Evolutionary conservation across 2,888 invertebrate genomes (phyloP).

Genomic region (Chrysotoxum bicinctum): DNA sequence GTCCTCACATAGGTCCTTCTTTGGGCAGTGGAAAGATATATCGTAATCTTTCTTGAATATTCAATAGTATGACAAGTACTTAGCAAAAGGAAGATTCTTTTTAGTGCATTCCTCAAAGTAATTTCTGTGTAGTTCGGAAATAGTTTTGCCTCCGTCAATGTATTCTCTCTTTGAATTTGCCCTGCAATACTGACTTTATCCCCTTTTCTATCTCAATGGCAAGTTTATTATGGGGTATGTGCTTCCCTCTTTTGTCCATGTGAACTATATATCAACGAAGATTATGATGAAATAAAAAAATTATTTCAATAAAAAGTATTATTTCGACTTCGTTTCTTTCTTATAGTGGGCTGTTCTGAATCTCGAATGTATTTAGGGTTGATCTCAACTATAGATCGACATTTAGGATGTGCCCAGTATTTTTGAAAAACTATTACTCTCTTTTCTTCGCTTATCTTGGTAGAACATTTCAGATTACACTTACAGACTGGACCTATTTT

Average conservation of each 20-base stretch:
- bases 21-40: conserved; percentile 29
- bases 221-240: conserved; percentile 26
- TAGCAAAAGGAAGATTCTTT: conserved; percentile 21
- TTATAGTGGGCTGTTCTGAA: background rate
- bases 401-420: no score
- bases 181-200: conserved; percentile 37
- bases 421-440: no score
- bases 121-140: conserved; percentile 38
- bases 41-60: conserved; percentile 33
- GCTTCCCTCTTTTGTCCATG: conserved; percentile 29
- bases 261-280: no score
- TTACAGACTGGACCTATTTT: conserved; percentile 32
- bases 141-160: conserved; percentile 41
- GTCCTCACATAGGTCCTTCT: conserved; percentile 41
- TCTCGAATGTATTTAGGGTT: conserved; percentile 19
- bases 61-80: conserved; percentile 25
- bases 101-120: conserved; percentile 32
- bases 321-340: conserved; percentile 28
- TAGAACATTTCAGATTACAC: conserved; percentile 22
- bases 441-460: background rate
- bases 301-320: conserved; percentile 36
- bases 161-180: conserved; percentile 19
- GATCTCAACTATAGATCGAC: background rate
- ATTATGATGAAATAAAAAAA: no score
- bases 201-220: conserved; percentile 3